Evolutionary conservation across 2,888 invertebrate species (phyloP).

Genomic region (Aphodius granarius): DNA sequence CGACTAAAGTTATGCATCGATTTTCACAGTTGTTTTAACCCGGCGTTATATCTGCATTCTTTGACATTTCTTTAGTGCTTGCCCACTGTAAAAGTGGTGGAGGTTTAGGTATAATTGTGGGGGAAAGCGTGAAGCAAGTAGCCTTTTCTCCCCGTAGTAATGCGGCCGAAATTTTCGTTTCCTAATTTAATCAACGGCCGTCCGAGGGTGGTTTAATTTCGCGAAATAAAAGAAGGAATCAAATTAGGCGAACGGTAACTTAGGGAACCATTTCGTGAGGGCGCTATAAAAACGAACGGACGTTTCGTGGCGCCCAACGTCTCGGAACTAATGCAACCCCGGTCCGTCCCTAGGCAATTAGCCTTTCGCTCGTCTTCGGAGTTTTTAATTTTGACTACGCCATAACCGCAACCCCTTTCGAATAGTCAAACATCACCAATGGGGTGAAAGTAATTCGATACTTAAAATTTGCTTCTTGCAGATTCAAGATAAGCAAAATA

Average conservation of each 20-base stretch:
- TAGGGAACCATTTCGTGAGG: constrained; percentile 5
- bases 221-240: constrained; percentile 12
- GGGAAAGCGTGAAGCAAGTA: background rate
- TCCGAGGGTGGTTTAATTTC: constrained; percentile 1
- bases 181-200: constrained; percentile 8
- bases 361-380: background rate
- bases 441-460: background rate
- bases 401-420: background rate
- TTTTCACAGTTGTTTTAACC: too few relatives aligned
- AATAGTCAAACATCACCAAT: background rate
- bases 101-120: background rate
- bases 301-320: background rate
- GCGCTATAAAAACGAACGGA: constrained; percentile 7
- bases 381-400: background rate
- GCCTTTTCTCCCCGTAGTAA: background rate
- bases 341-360: background rate
- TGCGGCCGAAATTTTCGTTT: constrained; percentile 13
- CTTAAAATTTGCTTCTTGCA: background rate
- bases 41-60: background rate
- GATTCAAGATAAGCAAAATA: too few relatives aligned
- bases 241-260: constrained; percentile 7
- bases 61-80: background rate
- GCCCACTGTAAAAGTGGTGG: background rate
- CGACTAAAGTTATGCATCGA: too few relatives aligned
- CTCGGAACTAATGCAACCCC: background rate